Evolutionary conservation across 2,797 vertebrate species (phyloP), one percentile per base, ranked within the genome.

Genomic region (Sciurus carolinensis): DNA sequence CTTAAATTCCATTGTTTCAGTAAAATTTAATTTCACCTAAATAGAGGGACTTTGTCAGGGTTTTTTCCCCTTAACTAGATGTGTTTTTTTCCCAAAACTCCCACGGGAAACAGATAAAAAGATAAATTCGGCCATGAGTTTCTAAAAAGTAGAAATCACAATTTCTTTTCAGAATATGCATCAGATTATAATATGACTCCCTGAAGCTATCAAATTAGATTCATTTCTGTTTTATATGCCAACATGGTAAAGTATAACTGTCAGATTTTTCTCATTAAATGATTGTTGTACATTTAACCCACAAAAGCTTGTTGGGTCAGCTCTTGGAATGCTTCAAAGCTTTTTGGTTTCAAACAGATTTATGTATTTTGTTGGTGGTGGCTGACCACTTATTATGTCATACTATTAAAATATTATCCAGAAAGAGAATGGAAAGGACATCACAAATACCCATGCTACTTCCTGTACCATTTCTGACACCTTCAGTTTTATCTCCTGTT

Each of bases 1-100:
- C 97, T 93, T 84, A 75, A 97, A 93, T 80, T 87, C 87, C 69
- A 97, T 96, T 97, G 95, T 96, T 93, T 94, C 13, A 9, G 12
- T 57, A 76, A 96, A 95, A 97, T 85, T 79, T 39, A 57, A 14
- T 96, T 94, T 90, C 50, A 54, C 50, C 90, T 84, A 95, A 94
- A 72, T 36, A 92, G 28, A 93, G 22, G 44, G 62, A 66, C 15
- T 76, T 84, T 76, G 42, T 92, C 33, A 50, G 28, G 5, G 1
- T 64, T 44, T 84, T 79, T 30, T 42, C 71, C 28, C 14, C 13
- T 96, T 91, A 75, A 94, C 6, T 62, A 80, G 36, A 87, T 50
- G 17, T 76, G 33, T 36, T 88, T 75, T 75, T 80, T 96, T 39
- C 67, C 59, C 50, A 33, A 92, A 52, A 75, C 13, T 24, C 64